Conservation (phyloP, 2,797 vertebrate genomes). For the Melanotaenia boesemani region DNA sequence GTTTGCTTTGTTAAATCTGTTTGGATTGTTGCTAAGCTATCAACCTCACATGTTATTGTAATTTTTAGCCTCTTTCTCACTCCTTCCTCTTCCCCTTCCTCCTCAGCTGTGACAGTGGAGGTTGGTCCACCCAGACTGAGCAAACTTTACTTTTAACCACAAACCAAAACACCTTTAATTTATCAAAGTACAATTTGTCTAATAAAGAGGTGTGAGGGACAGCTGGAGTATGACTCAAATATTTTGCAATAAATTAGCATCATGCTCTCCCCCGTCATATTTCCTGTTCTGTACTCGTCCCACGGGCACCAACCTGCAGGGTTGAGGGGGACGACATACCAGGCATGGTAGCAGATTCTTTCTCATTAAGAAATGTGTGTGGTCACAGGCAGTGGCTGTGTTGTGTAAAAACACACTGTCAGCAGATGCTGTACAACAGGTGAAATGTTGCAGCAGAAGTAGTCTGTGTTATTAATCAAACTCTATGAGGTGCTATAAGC, state of each 20-base stretch:
- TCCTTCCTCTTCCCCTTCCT: conserved; percentile 27
- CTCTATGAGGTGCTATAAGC: neutral
- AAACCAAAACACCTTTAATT: conserved; percentile 24
- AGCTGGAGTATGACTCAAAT: conserved; percentile 78
- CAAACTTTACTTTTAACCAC: conserved; percentile 24
- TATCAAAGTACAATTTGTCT: conserved; percentile 49
- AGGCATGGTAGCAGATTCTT: conserved; percentile 78
- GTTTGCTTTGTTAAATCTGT: conserved; percentile 69
- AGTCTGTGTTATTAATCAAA: conserved; percentile 10
- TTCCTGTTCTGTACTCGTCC: conserved; percentile 51
- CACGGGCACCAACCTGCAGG: conserved; percentile 44
- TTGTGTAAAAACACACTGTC: conserved; percentile 44
- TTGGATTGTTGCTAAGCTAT: conserved; percentile 77
- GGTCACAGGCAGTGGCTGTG: conserved; percentile 32
- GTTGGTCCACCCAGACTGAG: conserved; percentile 34
- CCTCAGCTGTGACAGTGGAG: conserved; percentile 27
- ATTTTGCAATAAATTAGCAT: conserved; percentile 53
- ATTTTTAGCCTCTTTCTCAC: conserved; percentile 37
- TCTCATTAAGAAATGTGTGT: conserved; percentile 76
- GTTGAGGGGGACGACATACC: conserved; percentile 72
- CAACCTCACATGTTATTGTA: conserved; percentile 46
- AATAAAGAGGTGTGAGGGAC: conserved; percentile 58
- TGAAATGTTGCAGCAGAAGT: conserved; percentile 16
- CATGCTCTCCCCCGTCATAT: conserved; percentile 14
- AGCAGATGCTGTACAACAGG: conserved; percentile 32